Evolutionary conservation across 2,113 vertebrate species (phyloP).

Genomic region (Arvicanthis niloticus): DNA sequence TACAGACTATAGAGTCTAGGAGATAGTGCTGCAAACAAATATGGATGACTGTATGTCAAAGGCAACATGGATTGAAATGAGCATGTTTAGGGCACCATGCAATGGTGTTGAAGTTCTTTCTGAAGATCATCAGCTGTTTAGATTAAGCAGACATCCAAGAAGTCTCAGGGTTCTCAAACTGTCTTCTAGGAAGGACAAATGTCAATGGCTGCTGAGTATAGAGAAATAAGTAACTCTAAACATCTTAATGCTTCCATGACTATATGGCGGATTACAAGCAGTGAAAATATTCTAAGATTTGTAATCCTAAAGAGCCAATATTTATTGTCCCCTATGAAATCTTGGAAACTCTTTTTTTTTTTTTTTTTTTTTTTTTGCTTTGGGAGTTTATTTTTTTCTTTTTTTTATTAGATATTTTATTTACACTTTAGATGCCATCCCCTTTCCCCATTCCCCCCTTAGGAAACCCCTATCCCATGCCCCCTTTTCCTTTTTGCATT

Average conservation of each 20-base stretch:
- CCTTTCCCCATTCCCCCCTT: too few species aligned
- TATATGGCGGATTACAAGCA: background rate
- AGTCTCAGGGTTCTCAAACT: background rate
- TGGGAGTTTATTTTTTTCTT: too few species aligned
- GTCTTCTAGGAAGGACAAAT: background rate
- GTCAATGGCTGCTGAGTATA: background rate
- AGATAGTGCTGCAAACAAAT: background rate
- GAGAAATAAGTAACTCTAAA: background rate
- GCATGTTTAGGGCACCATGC: background rate
- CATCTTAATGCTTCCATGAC: slow-evolving; percentile 7
- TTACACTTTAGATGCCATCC: too few species aligned
- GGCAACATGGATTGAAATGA: background rate
- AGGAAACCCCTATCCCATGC: too few species aligned
- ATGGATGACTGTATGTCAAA: background rate
- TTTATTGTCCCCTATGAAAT: too few species aligned
- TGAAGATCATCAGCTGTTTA: background rate
- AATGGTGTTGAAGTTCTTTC: background rate
- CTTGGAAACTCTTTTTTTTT: too few species aligned
- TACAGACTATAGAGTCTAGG: background rate
- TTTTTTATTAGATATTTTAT: too few species aligned
- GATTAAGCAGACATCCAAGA: background rate
- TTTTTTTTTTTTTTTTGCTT: too few species aligned
- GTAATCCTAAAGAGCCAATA: too few species aligned
- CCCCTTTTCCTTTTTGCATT: too few species aligned
- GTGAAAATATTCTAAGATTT: too few species aligned